These are phyloP conservation scores for Fringilla coelebs DNA, from an alignment of 2,797 vertebrate species.

Conservation along the genomic window DNA sequence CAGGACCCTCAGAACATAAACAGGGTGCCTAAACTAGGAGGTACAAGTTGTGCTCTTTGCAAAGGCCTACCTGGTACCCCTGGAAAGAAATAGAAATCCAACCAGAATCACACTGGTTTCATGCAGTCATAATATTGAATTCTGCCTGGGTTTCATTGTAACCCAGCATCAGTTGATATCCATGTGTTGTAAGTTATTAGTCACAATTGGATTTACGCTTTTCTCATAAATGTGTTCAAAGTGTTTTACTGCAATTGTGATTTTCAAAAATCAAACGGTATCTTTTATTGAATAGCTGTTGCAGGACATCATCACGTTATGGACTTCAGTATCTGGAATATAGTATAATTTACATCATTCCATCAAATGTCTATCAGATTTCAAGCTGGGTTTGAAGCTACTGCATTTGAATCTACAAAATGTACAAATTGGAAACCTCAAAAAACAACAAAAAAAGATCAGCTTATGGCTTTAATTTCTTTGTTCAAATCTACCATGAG, in stretches of 20 bases:
- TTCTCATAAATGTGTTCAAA: slow-evolving; percentile 27
- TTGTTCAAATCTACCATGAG: slow-evolving; percentile 33
- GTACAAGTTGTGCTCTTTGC: background rate
- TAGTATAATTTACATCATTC: slow-evolving; percentile 35
- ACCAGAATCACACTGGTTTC: background rate
- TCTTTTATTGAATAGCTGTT: slow-evolving; percentile 35
- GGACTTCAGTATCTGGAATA: slow-evolving; percentile 25
- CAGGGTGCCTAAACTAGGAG: background rate
- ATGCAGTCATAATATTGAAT: background rate
- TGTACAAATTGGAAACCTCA: background rate
- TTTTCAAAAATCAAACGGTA: slow-evolving; percentile 31
- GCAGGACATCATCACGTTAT: background rate
- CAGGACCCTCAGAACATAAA: background rate
- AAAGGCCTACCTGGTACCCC: background rate
- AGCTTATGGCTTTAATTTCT: background rate
- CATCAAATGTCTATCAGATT: background rate
- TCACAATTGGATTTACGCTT: slow-evolving; percentile 20
- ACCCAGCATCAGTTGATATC: background rate
- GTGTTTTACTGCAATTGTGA: slow-evolving; percentile 22
- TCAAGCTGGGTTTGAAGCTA: slow-evolving; percentile 39
- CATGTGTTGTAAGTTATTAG: slow-evolving; percentile 19
- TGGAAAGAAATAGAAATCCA: background rate
- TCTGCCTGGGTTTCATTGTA: slow-evolving; percentile 3
- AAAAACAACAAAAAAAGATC: background rate
- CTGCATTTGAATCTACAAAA: slow-evolving; percentile 21